These are phyloP conservation scores for Embiotoca jacksoni DNA, from an alignment of 2,113 vertebrate species.

Conservation along the genomic window DNA sequence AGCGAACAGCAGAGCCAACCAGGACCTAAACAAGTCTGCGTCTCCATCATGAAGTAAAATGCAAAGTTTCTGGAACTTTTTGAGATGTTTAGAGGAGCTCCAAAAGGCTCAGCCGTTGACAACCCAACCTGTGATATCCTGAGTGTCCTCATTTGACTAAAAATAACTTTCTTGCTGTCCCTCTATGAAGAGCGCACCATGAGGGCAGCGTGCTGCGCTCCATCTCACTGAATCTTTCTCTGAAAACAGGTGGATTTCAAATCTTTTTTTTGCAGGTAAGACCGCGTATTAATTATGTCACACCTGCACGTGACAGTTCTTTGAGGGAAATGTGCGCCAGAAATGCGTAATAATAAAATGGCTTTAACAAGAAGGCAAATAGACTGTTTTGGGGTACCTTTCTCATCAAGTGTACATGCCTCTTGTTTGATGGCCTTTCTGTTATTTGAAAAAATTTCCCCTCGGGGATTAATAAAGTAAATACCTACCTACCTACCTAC, in stretches of 20 bases:
- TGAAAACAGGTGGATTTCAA: constrained; percentile 55
- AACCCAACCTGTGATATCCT: not conserved
- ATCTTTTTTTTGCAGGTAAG: constrained; percentile 42
- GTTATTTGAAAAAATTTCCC: too few species aligned
- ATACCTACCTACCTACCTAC: too few species aligned
- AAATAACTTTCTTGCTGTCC: constrained; percentile 59
- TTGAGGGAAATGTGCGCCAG: not conserved
- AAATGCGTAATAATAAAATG: not conserved
- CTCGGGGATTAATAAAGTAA: too few species aligned
- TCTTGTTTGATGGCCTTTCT: too few species aligned
- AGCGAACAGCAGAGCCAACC: not conserved
- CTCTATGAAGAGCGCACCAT: constrained; percentile 25
- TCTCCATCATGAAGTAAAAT: not conserved
- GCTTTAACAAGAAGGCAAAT: too few species aligned
- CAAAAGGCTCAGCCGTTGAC: not conserved
- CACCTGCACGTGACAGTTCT: not conserved
- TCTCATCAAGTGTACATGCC: too few species aligned
- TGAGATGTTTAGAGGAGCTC: not conserved
- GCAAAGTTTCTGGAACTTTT: constrained; percentile 4
- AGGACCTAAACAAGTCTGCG: too few species aligned
- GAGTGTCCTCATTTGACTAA: constrained; percentile 47
- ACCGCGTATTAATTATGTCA: not conserved
- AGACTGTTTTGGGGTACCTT: too few species aligned
- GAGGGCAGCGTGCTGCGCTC: not conserved
- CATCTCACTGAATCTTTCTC: constrained; percentile 25